phyloP scores from a whole-genome alignment of 2,113 vertebrate genomes.

The Corydoras sp. region DNA sequence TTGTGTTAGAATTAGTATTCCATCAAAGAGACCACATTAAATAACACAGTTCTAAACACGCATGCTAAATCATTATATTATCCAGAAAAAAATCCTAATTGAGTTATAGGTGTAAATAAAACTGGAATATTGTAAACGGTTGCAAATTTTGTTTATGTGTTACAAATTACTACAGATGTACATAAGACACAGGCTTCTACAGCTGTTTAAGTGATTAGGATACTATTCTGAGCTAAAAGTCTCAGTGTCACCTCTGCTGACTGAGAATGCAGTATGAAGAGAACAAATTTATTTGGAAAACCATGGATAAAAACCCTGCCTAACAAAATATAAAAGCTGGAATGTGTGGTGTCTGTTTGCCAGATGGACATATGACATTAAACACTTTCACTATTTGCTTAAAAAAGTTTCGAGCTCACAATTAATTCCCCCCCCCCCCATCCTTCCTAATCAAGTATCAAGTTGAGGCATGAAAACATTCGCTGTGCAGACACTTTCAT shows the following conservation, averaged over 20 bases:
- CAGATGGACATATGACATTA: not conserved
- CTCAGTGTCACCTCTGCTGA: not conserved
- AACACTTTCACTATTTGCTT: not conserved
- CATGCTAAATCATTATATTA: no score
- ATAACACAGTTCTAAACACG: no score
- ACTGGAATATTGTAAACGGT: not conserved
- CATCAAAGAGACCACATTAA: no score
- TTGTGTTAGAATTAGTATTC: no score
- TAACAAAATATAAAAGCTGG: not conserved
- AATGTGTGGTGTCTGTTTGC: slow-evolving; percentile 10
- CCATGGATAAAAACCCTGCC: not conserved
- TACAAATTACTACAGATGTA: not conserved
- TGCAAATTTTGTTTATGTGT: not conserved
- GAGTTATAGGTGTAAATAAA: not conserved
- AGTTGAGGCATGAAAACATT: slow-evolving; percentile 52
- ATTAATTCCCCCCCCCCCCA: slow-evolving; percentile 21
- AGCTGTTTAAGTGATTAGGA: not conserved
- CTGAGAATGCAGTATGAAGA: not conserved
- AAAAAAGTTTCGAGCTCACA: not conserved
- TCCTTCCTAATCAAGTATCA: slow-evolving; percentile 51
- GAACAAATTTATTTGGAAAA: not conserved
- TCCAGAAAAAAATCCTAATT: no score
- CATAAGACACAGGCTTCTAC: not conserved
- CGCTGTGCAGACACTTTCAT: not conserved
- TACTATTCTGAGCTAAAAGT: not conserved